Evolutionary conservation across 2,797 vertebrate genomes (phyloP).

Genomic region (Danio aesculapii): DNA sequence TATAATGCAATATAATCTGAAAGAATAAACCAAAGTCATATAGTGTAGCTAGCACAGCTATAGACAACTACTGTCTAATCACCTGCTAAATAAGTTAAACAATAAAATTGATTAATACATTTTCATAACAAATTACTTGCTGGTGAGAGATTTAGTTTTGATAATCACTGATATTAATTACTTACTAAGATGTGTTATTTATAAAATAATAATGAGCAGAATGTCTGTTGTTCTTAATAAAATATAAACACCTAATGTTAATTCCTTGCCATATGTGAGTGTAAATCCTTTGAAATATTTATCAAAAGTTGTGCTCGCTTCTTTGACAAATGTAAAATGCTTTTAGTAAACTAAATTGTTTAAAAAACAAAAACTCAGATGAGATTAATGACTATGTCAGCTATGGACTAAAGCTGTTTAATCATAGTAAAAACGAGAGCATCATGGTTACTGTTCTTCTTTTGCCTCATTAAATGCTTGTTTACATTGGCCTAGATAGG

Average conservation of each 20-base stretch:
- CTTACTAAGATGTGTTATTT: no score
- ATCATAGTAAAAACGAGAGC: slow-evolving; percentile 16
- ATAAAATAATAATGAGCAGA: not conserved
- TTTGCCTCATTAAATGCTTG: slow-evolving; percentile 62
- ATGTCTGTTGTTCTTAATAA: not conserved
- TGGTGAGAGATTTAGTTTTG: no score
- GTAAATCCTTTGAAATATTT: not conserved
- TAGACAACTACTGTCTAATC: not conserved
- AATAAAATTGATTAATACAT: no score
- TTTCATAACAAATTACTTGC: not conserved
- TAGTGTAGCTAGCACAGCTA: not conserved
- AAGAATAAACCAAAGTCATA: not conserved
- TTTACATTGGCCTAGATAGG: slow-evolving; percentile 58
- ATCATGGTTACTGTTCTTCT: slow-evolving; percentile 12
- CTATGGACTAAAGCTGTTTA: not conserved
- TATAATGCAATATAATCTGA: not conserved
- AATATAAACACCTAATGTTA: no score
- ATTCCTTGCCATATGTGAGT: not conserved
- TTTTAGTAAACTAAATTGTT: not conserved
- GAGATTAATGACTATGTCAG: not conserved
- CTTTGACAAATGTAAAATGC: not conserved
- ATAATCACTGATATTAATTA: no score
- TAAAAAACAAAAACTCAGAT: no score
- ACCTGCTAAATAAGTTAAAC: not conserved
- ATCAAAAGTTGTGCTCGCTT: not conserved